Percentiles rank a stretch among this genome's conserved stretches.
phyloP scores from a whole-genome alignment of 2,888 invertebrate species.

The Rotaria sp. region DNA sequence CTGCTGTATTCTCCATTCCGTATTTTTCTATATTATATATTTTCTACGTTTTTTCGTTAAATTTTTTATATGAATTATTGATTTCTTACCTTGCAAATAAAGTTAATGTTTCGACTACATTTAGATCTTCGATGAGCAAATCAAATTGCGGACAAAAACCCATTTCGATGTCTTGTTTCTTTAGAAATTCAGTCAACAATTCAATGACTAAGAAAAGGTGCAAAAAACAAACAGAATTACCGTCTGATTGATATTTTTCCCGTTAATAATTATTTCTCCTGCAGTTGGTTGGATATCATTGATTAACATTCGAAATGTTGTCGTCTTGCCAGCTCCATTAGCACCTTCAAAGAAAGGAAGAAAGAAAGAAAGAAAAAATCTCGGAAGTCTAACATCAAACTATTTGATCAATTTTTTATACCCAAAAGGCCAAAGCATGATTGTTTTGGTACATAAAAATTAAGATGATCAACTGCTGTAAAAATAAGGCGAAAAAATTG shows the following conservation, averaged over 20 bases:
- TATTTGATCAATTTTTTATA: neutral
- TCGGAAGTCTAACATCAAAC: no score
- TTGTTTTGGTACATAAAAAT: conserved; percentile 56
- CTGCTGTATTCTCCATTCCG: no score
- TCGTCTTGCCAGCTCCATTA: conserved; percentile 56
- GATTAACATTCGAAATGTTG: conserved; percentile 55
- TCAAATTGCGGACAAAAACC: conserved; percentile 58
- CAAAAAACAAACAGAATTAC: no score
- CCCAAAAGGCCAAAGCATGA: conserved; percentile 75
- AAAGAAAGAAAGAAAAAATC: conserved; percentile 46
- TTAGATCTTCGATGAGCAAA: conserved; percentile 54
- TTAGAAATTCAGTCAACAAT: neutral
- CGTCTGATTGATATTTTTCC: conserved; percentile 42
- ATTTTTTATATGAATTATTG: no score
- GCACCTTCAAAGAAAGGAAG: conserved; percentile 51
- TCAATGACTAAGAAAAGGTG: no score
- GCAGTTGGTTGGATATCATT: conserved; percentile 50
- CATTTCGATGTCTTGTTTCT: conserved; percentile 44
- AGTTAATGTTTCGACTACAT: conserved; percentile 51
- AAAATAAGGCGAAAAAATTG: neutral
- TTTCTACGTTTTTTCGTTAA: no score
- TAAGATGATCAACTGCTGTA: conserved; percentile 57
- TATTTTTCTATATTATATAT: no score
- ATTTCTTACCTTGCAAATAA: conserved; percentile 47
- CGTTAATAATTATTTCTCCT: conserved; percentile 49